Base-by-base conservation (phyloP, 2,113 vertebrate genomes). In the Oryzias woworae region DNA sequence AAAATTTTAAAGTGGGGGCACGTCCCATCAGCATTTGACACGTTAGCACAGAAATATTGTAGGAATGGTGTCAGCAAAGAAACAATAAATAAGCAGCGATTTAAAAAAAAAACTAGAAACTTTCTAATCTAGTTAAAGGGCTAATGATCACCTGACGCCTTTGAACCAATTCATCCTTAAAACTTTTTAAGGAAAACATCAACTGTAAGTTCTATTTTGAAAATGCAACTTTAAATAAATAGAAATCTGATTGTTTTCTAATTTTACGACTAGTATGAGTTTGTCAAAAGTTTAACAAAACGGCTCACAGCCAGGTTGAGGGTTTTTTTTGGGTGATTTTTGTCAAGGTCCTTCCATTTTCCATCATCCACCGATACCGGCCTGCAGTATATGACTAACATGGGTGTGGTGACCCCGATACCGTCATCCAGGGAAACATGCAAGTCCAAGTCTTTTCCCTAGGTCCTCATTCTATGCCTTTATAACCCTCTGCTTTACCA, bases 1-100 rank as follows among this genome's bases (percentile, higher is more conserved):
- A 51, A 81, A 78, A 69, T 77, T 75, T 73, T 61, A 56, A 77
- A 79, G 55, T 80, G 31, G 73, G 76, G 75, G 53, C 76, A 69
- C 36, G 1, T 18, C 24, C 69, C 44, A 47, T 78, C 68, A 73
- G 73, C 48, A 45, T 72, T 72, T 58, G 62, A 66, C 75, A 69
- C 70, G 47, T 73, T 69, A 57, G 76, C 66, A 45, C 72, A 57
- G 67, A 14, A 36, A 41, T n/a, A 68, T 16, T 46, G 52, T 26
- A 58, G 50, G 61, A 74, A 73, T 52, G 65, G 52, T 53, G 26
- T 22, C 61, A 31, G 43, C 26, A 17, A 64, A 58, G 61, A 71
- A 55, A 36, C 36, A 36, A 36, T 36, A 36, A 36, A 36, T 36
- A 36, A 36, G 36, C 36, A 28, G 26, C 26, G 26, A 5, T 28